Conservation (phyloP, 2,888 invertebrate species). For the Elegia similella region DNA sequence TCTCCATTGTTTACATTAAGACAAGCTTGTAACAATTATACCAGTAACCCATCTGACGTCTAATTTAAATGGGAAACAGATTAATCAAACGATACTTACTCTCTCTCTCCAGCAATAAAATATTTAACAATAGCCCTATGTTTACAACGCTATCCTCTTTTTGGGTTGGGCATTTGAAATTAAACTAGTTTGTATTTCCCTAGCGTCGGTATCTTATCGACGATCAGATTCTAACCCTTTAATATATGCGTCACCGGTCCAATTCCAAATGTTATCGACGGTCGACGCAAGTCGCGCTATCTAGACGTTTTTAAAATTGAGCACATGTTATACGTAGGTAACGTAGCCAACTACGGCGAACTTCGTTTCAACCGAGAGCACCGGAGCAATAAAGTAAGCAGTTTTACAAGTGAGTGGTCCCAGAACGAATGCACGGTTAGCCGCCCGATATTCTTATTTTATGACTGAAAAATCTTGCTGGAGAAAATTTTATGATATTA, state of each 20-base stretch:
- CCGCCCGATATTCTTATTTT: slow-evolving; percentile 65
- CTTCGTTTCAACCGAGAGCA: slow-evolving; percentile 53
- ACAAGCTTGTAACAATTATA: slow-evolving; percentile 62
- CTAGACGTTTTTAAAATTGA: slow-evolving; percentile 40
- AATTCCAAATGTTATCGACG: slow-evolving; percentile 54
- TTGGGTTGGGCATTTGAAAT: slow-evolving; percentile 60
- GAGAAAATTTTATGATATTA: slow-evolving; percentile 40
- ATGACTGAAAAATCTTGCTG: slow-evolving; percentile 55
- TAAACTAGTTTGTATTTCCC: slow-evolving; percentile 73
- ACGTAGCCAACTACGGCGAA: slow-evolving; percentile 50
- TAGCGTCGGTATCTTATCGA: slow-evolving; percentile 64
- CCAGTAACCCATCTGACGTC: slow-evolving; percentile 62
- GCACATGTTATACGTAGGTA: slow-evolving; percentile 32
- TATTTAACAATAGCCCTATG: slow-evolving; percentile 72
- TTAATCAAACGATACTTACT: slow-evolving; percentile 74
- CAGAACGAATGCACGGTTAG: slow-evolving; percentile 61
- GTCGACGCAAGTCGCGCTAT: slow-evolving; percentile 42
- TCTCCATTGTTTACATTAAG: slow-evolving; percentile 56
- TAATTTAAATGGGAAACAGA: slow-evolving; percentile 71
- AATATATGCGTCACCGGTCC: slow-evolving; percentile 63
- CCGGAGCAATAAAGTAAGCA: slow-evolving; percentile 68
- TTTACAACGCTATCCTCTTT: slow-evolving; percentile 65
- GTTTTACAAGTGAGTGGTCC: slow-evolving; percentile 69
- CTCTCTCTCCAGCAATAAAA: slow-evolving; percentile 63
- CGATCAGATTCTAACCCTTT: slow-evolving; percentile 76